Base-by-base conservation (phyloP, 2,797 vertebrate genomes). In the Lithobates sylvaticus region DNA sequence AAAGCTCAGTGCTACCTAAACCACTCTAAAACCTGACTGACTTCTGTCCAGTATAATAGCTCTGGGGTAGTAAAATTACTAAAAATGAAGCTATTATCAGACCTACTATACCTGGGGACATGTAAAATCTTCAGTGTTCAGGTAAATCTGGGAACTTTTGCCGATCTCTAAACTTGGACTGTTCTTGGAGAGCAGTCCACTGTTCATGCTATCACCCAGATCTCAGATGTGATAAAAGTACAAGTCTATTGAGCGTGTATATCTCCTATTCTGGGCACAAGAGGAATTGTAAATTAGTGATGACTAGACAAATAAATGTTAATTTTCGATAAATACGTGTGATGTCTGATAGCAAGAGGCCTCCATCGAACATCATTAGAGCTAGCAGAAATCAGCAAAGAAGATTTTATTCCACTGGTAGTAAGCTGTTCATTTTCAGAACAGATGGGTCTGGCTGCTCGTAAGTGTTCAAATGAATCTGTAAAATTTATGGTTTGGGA, bases 401-500 rank as follows among this genome's bases (percentile, higher is more conserved):
- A 81, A 47, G 18, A 61, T 61, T 81, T 23, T 70, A 80, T 71
- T 81, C 54, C 34, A 81, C 32, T 70, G 34, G 26, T 58, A 54
- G 21, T 36, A 29, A 71, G 67, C 68, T 26, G 78, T 44, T 70
- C 78, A 80, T 70, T 32, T 71, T 32, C 26, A 47, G 72, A 74
- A 83, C n/a, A 65, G 72, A 75, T 64, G 58, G 36, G 16, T 10
- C 71, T 42, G 5, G 58, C 70, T 82, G 50, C 61, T 61, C 26
- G 0, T 36, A 67, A 47, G 64, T 76, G 26, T 50, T 83, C 32
- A 47, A 58, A 72, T 76, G 72, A 76, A 76, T 75, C 61, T 47
- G 72, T 67, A 76, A 65, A 83, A 75, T 80, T 67, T 75, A 85
- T 75, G 64, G 27, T 61, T 80, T 54, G 58, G 47, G 54, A 85